Conservation (phyloP, 1,140 invertebrate species). For the Bombus sylvicola region DNA sequence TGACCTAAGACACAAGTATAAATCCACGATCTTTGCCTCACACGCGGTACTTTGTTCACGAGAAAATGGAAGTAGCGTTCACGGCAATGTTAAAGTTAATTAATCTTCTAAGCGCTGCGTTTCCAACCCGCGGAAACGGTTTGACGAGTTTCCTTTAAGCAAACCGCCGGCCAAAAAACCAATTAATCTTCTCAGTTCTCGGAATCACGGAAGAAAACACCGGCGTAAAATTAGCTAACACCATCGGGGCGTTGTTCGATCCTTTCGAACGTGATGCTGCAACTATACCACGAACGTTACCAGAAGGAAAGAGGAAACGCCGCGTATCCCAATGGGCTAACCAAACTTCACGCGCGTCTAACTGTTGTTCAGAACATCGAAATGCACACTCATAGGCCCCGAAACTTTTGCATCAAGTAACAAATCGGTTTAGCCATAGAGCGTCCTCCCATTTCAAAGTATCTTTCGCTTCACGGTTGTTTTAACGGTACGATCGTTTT, state of each 20-base stretch:
- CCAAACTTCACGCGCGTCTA: conserved; percentile 29
- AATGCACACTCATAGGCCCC: conserved; percentile 23
- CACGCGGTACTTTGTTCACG: background rate
- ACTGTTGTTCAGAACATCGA: conserved; percentile 8
- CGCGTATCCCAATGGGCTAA: conserved; percentile 15
- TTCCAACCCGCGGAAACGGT: conserved; percentile 13
- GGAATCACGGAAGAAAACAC: conserved; percentile 19
- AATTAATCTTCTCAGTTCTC: conserved; percentile 22
- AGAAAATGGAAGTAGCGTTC: conserved; percentile 5
- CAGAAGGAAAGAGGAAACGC: too few relatives aligned
- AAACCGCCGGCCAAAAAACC: conserved; percentile 16
- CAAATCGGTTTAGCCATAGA: conserved; percentile 8
- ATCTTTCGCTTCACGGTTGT: conserved; percentile 19
- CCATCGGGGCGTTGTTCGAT: conserved; percentile 14
- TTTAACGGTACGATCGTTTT: background rate
- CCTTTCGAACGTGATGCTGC: conserved; percentile 28
- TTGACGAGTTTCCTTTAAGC: conserved; percentile 23
- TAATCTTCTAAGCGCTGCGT: conserved; percentile 22
- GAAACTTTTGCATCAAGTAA: conserved; percentile 7
- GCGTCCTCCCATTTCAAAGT: background rate
- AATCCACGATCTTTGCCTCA: background rate
- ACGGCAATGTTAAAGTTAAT: background rate
- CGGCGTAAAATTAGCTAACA: conserved; percentile 39
- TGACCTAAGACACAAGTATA: background rate
- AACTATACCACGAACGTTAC: background rate